Evolutionary conservation across 2,797 vertebrate genomes (phyloP), one percentile per base, ranked within the genome.

Genomic region (Clarias pachynema): DNA sequence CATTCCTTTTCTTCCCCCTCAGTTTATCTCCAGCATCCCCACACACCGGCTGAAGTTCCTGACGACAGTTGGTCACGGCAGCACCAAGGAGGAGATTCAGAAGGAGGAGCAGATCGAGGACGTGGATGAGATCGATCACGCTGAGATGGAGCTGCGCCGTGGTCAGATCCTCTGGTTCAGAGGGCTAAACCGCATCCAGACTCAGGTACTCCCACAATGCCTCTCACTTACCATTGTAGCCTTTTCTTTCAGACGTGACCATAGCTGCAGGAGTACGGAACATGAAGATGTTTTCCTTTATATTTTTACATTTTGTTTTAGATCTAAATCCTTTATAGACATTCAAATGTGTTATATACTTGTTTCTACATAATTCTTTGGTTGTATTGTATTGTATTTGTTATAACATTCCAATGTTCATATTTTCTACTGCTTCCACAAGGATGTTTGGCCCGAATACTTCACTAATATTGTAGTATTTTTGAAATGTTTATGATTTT

Each of bases 91-190:
- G 84, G 96, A 99, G 89, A 97, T 98, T 81, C 93, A 92, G 0
- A 95, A 97, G 88, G 96, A 97, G 90, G 95, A 97, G 83, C 85
- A 97, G 62, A 93, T 92, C 0, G 97, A 98, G 91, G 97, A 95
- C 0, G 91, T 93, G 0, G 97, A 99, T 0, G 98, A 99, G 92
- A 99, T 99, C 0, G 98, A 99, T 93, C 97, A 97, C 0, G 98
- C 96, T 0, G 98, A 99, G 92, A 97, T 98, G 97, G 98, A 99
- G 93, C 93, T 99, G 89, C 92, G 98, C 85, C 93, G 97, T 2
- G 97, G 98, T 81, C 98, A 99, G 96, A 97, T 99, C 94, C 96
- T 99, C 75, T 99, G 98, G 98, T 99, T 99, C 96, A 92, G 98
- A 90, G 98, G 98, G n/a, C 96, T 99, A 91, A 99, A 98, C 95